phyloP scores from a whole-genome alignment of 2,888 invertebrate species.

The Drosophila pseudotakahashii region DNA sequence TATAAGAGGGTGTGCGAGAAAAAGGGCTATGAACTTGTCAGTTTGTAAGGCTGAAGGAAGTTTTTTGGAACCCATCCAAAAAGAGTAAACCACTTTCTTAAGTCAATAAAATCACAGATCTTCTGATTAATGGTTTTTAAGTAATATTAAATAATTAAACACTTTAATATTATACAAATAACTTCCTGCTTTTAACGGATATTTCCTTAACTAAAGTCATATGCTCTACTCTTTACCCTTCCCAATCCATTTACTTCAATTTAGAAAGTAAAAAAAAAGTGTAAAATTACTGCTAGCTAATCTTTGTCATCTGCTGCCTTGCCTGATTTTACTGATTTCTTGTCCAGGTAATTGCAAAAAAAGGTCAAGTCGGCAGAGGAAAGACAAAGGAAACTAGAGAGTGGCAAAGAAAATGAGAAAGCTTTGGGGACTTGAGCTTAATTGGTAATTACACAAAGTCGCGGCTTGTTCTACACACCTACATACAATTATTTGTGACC shows the following conservation, averaged over 20 bases:
- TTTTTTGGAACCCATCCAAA: not conserved
- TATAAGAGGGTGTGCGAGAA: not conserved
- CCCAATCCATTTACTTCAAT: slow-evolving; percentile 21
- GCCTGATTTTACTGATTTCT: slow-evolving; percentile 68
- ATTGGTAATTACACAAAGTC: slow-evolving; percentile 78
- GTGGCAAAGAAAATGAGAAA: slow-evolving; percentile 24
- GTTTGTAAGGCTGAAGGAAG: not conserved
- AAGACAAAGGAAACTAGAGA: slow-evolving; percentile 9
- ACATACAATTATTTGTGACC: slow-evolving; percentile 22
- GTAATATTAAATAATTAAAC: too few relatives aligned
- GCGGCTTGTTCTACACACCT: slow-evolving; percentile 63
- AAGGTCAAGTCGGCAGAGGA: slow-evolving; percentile 13
- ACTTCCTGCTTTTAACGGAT: too few relatives aligned
- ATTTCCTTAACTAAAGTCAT: not conserved
- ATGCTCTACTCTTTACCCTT: slow-evolving; percentile 27
- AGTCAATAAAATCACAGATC: too few relatives aligned
- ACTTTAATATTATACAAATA: too few relatives aligned
- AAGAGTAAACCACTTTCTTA: too few relatives aligned
- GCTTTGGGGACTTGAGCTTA: slow-evolving; percentile 60
- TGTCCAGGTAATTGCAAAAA: slow-evolving; percentile 34
- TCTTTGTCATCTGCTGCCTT: slow-evolving; percentile 75
- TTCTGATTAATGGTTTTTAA: too few relatives aligned
- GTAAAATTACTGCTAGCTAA: slow-evolving; percentile 69
- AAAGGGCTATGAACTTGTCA: slow-evolving; percentile 26
- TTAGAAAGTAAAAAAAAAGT: slow-evolving; percentile 51